Conservation (phyloP, 2,888 invertebrate species). For the Dicyrtoma fusca region DNA sequence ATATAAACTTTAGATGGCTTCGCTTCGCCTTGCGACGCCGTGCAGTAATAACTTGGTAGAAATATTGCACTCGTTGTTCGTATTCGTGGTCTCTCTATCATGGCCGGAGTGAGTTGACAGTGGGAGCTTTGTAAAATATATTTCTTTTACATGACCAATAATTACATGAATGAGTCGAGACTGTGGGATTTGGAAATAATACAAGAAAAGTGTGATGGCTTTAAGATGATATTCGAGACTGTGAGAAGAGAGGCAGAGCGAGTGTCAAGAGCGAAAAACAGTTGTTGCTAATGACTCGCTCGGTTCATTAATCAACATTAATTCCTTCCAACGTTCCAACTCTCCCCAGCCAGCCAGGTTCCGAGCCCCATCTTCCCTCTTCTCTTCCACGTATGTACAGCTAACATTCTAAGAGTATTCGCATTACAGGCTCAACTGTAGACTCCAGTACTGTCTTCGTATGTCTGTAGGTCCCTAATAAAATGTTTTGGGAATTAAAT, state of each 20-base stretch:
- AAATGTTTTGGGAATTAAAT: not conserved
- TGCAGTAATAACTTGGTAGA: no score
- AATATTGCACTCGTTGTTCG: not conserved
- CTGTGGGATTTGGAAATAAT: conserved; percentile 27
- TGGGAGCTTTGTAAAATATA: conserved; percentile 39
- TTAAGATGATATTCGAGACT: conserved; percentile 44
- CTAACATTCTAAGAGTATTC: no score
- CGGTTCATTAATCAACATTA: conserved; percentile 57
- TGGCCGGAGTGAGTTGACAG: conserved; percentile 30
- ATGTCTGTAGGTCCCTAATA: not conserved
- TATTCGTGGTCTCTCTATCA: not conserved
- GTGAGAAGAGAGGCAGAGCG: conserved; percentile 37
- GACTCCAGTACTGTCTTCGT: no score
- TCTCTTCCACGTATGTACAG: not conserved
- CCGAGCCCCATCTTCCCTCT: conserved; percentile 13
- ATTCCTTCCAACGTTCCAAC: conserved; percentile 48
- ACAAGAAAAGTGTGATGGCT: conserved; percentile 35
- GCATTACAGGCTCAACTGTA: no score
- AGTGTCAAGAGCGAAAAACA: conserved; percentile 53
- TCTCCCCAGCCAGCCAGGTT: conserved; percentile 42
- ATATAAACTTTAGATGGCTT: no score
- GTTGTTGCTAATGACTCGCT: conserved; percentile 57
- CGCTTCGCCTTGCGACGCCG: no score
- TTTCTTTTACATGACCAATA: conserved; percentile 47
- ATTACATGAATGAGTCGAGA: conserved; percentile 42